Conservation (phyloP, 2,113 vertebrate genomes). For the Cacatua alba region DNA sequence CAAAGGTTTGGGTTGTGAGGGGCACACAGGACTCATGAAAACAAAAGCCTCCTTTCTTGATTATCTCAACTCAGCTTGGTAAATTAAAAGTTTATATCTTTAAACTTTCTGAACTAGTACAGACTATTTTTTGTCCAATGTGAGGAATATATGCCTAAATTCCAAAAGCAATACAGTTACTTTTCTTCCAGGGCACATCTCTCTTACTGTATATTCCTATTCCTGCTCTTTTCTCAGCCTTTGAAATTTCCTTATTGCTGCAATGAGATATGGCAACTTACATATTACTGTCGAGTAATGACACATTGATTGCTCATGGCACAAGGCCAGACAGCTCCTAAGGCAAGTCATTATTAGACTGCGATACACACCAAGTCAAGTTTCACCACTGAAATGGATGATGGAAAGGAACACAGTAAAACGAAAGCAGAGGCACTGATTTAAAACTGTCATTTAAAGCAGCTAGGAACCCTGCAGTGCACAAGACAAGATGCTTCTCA, state of each 20-base stretch:
- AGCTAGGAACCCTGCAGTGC: background rate
- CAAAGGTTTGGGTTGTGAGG: background rate
- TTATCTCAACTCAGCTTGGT: background rate
- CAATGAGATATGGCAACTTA: background rate
- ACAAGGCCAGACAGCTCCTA: constrained; percentile 28
- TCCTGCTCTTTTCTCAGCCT: background rate
- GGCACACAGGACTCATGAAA: background rate
- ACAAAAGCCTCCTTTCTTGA: background rate
- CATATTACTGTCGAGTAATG: background rate
- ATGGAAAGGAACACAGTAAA: constrained; percentile 2
- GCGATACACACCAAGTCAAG: background rate
- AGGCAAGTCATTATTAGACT: constrained; percentile 1
- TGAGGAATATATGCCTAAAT: background rate
- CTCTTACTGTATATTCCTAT: background rate
- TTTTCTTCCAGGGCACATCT: background rate
- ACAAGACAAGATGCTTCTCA: background rate
- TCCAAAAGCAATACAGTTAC: background rate
- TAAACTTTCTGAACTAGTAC: background rate
- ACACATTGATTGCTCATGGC: background rate
- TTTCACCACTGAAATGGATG: background rate
- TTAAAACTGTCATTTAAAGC: background rate
- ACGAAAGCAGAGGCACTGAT: constrained; percentile 1
- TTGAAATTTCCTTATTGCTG: background rate
- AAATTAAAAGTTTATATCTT: background rate
- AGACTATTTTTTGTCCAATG: background rate